Evolutionary conservation across 2,888 invertebrate species (phyloP).

Genomic region (Isoperla grammatica): DNA sequence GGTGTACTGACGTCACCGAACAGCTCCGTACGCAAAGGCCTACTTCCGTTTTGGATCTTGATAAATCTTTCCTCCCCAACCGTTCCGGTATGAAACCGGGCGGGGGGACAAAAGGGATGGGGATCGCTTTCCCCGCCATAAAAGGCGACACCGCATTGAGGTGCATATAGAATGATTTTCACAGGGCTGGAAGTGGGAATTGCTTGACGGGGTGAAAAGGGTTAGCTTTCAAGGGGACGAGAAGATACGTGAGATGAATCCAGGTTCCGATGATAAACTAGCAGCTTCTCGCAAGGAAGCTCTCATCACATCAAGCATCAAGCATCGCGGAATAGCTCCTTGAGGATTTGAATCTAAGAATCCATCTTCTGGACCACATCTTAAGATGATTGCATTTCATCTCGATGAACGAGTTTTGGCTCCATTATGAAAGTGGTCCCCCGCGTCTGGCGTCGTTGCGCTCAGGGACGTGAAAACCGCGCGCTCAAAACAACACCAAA

Average conservation of each 20-base stretch:
- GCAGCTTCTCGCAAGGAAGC: conserved; percentile 6
- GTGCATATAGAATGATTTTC: conserved; percentile 19
- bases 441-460: neutral
- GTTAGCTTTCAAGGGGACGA: conserved; percentile 9
- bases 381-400: conserved; percentile 5
- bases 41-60: conserved; percentile 18
- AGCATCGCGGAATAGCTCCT: too few relatives aligned
- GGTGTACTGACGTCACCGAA: conserved; percentile 3
- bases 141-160: conserved; percentile 20
- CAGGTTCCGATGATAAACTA: conserved; percentile 11
- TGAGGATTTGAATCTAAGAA: neutral
- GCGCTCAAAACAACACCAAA: conserved; percentile 3
- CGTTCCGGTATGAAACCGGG: conserved; percentile 13
- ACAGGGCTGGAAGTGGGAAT: conserved; percentile 15
- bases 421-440: conserved; percentile 9
- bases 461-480: too few relatives aligned
- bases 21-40: conserved; percentile 11
- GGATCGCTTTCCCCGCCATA: neutral
- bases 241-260: conserved; percentile 15
- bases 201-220: conserved; percentile 20
- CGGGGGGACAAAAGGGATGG: neutral
- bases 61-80: conserved; percentile 15
- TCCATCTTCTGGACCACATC: conserved; percentile 3
- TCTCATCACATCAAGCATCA: neutral
- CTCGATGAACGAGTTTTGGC: conserved; percentile 3